Conservation (phyloP, 2,113 vertebrate species). For the Fregata magnificens region DNA sequence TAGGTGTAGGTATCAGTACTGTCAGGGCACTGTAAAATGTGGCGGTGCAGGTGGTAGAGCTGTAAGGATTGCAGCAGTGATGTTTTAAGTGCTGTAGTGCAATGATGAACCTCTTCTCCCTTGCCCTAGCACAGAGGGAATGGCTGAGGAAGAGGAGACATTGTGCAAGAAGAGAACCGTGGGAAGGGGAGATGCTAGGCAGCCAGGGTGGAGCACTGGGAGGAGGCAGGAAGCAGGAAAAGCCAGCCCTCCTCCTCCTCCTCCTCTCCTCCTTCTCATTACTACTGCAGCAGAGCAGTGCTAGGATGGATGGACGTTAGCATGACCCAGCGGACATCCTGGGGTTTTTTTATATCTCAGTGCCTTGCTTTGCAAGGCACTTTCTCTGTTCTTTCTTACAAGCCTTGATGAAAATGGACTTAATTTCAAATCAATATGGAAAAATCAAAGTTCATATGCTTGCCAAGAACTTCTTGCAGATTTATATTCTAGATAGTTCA, state of each 20-base stretch:
- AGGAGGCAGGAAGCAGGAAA: not conserved
- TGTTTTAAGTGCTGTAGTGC: not conserved
- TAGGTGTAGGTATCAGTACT: not conserved
- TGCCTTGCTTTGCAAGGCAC: not conserved
- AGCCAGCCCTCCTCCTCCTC: not conserved
- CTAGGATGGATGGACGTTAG: not conserved
- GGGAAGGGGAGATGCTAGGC: not conserved
- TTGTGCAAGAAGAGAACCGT: not conserved
- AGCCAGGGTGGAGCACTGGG: not conserved
- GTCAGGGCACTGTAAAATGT: not conserved
- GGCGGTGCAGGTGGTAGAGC: not conserved
- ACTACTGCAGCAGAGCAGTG: not conserved
- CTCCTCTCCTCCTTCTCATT: not conserved
- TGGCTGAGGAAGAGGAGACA: not conserved
- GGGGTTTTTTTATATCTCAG: not conserved
- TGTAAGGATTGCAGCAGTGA: not conserved
- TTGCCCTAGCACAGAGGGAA: not conserved
- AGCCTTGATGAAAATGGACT: not conserved
- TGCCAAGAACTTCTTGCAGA: not conserved
- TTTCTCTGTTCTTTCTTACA: not conserved
- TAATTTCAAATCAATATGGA: not conserved
- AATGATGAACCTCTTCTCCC: not conserved
- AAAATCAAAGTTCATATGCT: not conserved
- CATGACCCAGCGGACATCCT: not conserved
- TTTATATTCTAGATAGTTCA: not conserved